Conservation (phyloP, 2,888 invertebrate species). For the Amphipyra berbera region DNA sequence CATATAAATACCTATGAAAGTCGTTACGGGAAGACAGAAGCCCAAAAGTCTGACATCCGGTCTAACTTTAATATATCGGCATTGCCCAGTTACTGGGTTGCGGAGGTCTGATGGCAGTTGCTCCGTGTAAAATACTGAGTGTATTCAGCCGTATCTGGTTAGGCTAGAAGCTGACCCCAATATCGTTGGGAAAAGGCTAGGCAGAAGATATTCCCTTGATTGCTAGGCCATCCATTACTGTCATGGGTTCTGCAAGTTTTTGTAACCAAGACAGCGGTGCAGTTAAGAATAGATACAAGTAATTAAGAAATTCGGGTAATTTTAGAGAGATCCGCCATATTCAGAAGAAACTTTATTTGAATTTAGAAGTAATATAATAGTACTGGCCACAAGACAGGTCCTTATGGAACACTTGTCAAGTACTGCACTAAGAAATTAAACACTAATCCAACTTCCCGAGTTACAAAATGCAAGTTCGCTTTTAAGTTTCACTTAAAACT, state of each 20-base stretch:
- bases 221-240: not conserved
- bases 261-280: not conserved
- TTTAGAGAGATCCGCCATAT: not conserved
- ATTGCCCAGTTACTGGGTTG: too few species aligned
- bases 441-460: slow-evolving; percentile 17
- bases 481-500: slow-evolving; percentile 14
- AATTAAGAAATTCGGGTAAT: not conserved
- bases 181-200: too few species aligned
- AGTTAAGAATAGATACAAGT: not conserved
- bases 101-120: too few species aligned
- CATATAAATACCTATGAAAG: too few species aligned
- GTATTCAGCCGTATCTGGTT: too few species aligned
- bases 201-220: too few species aligned
- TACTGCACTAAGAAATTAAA: slow-evolving; percentile 23
- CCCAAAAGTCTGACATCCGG: too few species aligned
- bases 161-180: too few species aligned
- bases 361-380: slow-evolving; percentile 19
- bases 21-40: too few species aligned
- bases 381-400: slow-evolving; percentile 17
- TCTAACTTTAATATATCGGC: too few species aligned
- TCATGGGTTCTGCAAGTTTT: not conserved
- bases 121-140: too few species aligned
- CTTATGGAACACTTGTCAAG: slow-evolving; percentile 11
- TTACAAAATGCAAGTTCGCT: slow-evolving; percentile 16
- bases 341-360: slow-evolving; percentile 2